Percentiles rank a stretch among this genome's conserved stretches.
phyloP scores from a whole-genome alignment of 1,140 invertebrate species.

The Euborellia annulipes region DNA sequence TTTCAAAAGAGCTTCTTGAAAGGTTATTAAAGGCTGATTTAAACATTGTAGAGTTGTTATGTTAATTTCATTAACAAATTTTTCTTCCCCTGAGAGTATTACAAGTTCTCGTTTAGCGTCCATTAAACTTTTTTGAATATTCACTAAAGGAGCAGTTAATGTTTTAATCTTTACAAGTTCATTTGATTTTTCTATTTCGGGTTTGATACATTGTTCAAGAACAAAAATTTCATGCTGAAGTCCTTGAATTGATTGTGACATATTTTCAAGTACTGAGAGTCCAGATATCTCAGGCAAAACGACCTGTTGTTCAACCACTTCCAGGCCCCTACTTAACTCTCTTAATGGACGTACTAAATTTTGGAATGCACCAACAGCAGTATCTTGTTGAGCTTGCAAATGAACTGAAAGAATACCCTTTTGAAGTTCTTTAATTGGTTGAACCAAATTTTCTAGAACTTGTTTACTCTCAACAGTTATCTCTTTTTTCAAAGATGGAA shows the following conservation, averaged over 20 bases:
- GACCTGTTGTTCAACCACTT: background rate
- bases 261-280: background rate
- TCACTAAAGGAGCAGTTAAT: no score
- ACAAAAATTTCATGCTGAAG: no score
- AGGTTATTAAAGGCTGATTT: no score
- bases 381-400: slow-evolving; percentile 10
- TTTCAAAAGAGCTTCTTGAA: no score
- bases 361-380: background rate
- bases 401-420: slow-evolving; percentile 10
- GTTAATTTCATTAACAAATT: no score
- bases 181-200: no score
- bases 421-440: slow-evolving; percentile 11
- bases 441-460: slow-evolving; percentile 3
- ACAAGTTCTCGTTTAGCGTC: no score
- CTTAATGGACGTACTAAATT: background rate
- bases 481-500: background rate
- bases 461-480: background rate
- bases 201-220: no score
- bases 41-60: no score
- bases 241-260: background rate
- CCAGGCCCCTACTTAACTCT: background rate
- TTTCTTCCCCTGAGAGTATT: no score
- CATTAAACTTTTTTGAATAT: no score
- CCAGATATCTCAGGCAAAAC: background rate
- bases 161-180: no score